phyloP scores from a whole-genome alignment of 1,140 invertebrate genomes.

The Trichoplusia ni region DNA sequence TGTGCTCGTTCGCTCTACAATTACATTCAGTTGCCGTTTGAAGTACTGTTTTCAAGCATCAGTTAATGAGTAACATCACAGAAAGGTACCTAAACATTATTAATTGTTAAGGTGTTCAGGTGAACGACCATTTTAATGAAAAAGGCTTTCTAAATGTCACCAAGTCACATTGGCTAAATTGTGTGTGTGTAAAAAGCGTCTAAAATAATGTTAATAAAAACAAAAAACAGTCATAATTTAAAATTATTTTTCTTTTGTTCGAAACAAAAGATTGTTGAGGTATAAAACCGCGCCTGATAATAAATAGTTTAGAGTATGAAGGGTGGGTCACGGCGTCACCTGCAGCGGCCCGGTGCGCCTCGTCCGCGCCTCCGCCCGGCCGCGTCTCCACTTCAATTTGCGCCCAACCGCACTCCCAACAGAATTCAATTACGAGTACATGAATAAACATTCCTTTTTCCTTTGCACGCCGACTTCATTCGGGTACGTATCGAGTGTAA shows the following conservation, averaged over 20 bases:
- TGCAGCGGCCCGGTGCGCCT: slow-evolving; percentile 3
- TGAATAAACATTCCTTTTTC: slow-evolving; percentile 52
- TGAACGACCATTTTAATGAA: too few species aligned
- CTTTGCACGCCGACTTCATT: slow-evolving; percentile 21
- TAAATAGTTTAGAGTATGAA: slow-evolving; percentile 11
- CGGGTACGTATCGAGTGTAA: slow-evolving; percentile 14
- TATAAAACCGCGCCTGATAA: not conserved
- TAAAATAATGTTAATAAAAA: too few species aligned
- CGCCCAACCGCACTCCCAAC: slow-evolving; percentile 29
- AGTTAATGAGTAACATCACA: too few species aligned
- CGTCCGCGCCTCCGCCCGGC: not conserved
- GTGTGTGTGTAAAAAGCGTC: too few species aligned
- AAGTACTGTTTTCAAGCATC: too few species aligned
- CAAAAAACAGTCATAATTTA: too few species aligned
- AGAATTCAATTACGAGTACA: slow-evolving; percentile 52
- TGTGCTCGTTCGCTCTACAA: too few species aligned
- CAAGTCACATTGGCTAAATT: too few species aligned
- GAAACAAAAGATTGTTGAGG: not conserved
- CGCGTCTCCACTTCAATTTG: slow-evolving; percentile 43
- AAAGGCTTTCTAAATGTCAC: too few species aligned
- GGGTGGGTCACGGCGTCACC: not conserved
- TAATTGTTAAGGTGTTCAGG: too few species aligned
- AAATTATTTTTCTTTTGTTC: not conserved
- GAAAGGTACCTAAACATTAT: too few species aligned
- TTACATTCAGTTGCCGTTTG: too few species aligned